Percentiles rank a stretch among this genome's conserved stretches.
These are phyloP conservation scores for Macroglossus sobrinus DNA, from an alignment of 2,113 vertebrate genomes.

Conservation along the genomic window DNA sequence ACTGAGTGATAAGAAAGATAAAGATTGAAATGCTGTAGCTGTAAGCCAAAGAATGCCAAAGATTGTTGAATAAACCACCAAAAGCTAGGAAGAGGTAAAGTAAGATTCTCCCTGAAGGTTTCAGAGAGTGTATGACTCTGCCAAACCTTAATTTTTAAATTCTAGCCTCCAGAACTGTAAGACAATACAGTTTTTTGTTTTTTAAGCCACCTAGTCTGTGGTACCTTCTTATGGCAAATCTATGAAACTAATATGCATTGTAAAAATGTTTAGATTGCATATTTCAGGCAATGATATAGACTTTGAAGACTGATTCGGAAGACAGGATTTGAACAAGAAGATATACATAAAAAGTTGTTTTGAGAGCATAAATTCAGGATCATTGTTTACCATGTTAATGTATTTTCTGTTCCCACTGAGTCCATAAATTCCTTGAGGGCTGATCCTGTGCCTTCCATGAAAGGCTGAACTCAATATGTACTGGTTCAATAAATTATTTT, in stretches of 20 bases:
- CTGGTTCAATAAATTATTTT: slow-evolving; percentile 21
- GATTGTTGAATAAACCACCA: not conserved
- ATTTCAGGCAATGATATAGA: not conserved
- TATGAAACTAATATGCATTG: not conserved
- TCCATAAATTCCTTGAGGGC: not conserved
- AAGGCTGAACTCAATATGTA: not conserved
- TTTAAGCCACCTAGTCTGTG: not conserved
- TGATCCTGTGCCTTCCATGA: not conserved
- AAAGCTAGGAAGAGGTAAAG: not conserved
- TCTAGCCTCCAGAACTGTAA: not conserved
- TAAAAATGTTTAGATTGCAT: not conserved
- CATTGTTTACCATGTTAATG: not conserved
- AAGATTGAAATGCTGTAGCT: not conserved
- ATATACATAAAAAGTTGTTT: not conserved
- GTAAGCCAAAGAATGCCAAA: not conserved
- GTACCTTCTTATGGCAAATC: not conserved
- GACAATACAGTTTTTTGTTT: not conserved
- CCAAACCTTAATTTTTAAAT: not conserved
- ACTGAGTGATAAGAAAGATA: not conserved
- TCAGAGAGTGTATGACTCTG: not conserved
- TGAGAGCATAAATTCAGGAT: not conserved
- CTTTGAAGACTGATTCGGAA: not conserved
- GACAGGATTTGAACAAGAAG: not conserved
- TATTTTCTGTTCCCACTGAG: not conserved
- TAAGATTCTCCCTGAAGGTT: not conserved